Evolutionary conservation across 1,140 invertebrate genomes (phyloP), one percentile per base, ranked within the genome.

Genomic region (Caenorhabditis inopinata): DNA sequence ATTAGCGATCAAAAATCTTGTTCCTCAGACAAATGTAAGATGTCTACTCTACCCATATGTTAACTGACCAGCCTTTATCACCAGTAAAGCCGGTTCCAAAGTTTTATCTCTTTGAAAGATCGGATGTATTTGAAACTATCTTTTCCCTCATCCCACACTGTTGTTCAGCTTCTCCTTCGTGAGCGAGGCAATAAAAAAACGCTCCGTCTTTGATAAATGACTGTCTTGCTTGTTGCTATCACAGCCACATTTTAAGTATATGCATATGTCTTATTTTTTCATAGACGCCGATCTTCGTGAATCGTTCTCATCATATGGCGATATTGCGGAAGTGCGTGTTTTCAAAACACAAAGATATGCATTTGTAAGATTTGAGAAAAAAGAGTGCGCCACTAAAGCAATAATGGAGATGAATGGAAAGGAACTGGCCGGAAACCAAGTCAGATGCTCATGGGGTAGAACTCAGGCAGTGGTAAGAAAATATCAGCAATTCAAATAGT

Each of bases 261-360:
- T 32, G n/a, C 7, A 45, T 23, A 38, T 73, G 1, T 7, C 16
- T 27, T n/a, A n/a, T 23, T 58, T 68, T 68, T 82, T 83, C 84
- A 74, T 74, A 87, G 96, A 98, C 89, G 96, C 98, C 87, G 92
- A 97, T 83, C 94, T 99, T 91, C 94, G 96, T 90, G 96, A 96
- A 91, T 95, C 95, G 46, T 98, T 98, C 91, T 92, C 93, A 85
- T 93, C 93, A 49, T 98, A 94, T 90, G 97, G 96, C 85, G 92
- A 93, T 83, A 98, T 98, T 86, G 95, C 97, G 90, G 96, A 98
- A 92, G 96, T 99, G 87, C 91, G 96, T 83, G 95, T 98, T 81
- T 99, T 99, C 91, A 98, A 98, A 91, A 96, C 98, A 87, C 98
- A 98, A 90, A 96, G 97, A 86, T 99, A 98, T 90, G 95, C 95